These are phyloP conservation scores for Pandion haliaetus DNA, from an alignment of 2,113 vertebrate species.

Conservation along the genomic window DNA sequence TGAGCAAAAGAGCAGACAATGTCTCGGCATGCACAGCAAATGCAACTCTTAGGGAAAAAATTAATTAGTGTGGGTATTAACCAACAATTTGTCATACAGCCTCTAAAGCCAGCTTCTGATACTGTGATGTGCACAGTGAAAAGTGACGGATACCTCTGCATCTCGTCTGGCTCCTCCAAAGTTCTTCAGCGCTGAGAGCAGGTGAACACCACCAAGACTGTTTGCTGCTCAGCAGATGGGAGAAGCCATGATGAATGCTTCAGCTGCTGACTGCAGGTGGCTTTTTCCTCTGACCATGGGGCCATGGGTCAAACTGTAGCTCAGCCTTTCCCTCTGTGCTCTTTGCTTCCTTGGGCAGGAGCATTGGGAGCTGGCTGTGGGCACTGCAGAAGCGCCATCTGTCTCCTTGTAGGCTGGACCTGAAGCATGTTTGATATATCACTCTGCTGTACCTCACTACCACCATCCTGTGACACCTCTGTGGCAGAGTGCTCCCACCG, in stretches of 20 bases:
- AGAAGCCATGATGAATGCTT: not conserved
- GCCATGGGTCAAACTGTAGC: not conserved
- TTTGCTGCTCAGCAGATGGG: not conserved
- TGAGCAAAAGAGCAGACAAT: not conserved
- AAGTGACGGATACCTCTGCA: not conserved
- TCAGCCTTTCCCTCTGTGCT: not conserved
- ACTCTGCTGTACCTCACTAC: not conserved
- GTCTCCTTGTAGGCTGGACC: not conserved
- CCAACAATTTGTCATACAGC: not conserved
- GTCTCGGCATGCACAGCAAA: not conserved
- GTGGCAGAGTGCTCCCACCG: not conserved
- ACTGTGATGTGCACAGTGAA: not conserved
- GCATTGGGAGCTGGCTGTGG: not conserved
- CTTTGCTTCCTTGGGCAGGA: accelerated
- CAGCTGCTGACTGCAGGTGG: not conserved
- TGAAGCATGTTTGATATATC: not conserved
- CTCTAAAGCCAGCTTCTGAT: not conserved
- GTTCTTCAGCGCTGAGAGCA: not conserved
- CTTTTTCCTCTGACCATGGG: not conserved
- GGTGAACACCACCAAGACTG: not conserved
- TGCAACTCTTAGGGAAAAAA: not conserved
- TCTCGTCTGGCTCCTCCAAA: not conserved
- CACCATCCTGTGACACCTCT: not conserved
- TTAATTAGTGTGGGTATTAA: not conserved
- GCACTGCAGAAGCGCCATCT: not conserved